phyloP scores from a whole-genome alignment of 2,797 vertebrate genomes.

The Malurus splendens region DNA sequence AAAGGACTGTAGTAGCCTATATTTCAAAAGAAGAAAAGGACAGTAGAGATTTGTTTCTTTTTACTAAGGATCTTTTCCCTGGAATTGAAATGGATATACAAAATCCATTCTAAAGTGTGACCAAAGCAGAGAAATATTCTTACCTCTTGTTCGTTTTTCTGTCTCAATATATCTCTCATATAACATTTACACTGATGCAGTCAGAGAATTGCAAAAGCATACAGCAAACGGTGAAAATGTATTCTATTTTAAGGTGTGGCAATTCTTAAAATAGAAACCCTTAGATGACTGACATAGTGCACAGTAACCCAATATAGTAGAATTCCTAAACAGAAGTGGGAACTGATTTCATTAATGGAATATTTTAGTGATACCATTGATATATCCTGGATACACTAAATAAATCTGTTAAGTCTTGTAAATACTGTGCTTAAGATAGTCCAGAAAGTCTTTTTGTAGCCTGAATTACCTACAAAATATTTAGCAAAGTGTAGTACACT shows the following conservation, averaged over 20 bases:
- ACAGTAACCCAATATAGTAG: background rate
- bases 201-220: background rate
- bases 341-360: background rate
- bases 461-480: background rate
- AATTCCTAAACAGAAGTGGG: background rate
- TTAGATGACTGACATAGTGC: background rate
- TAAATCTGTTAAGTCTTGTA: background rate
- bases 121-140: background rate
- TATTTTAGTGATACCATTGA: background rate
- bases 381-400: background rate
- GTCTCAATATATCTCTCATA: background rate
- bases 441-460: background rate
- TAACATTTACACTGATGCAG: background rate
- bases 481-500: background rate
- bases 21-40: background rate
- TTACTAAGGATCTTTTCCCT: background rate
- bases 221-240: background rate
- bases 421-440: background rate
- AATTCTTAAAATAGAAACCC: background rate
- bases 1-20: background rate
- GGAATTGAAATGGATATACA: background rate
- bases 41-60: background rate
- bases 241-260: background rate
- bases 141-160: background rate
- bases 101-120: background rate